Base-by-base conservation (phyloP, 2,113 vertebrate species). In the Ictalurus furcatus region DNA sequence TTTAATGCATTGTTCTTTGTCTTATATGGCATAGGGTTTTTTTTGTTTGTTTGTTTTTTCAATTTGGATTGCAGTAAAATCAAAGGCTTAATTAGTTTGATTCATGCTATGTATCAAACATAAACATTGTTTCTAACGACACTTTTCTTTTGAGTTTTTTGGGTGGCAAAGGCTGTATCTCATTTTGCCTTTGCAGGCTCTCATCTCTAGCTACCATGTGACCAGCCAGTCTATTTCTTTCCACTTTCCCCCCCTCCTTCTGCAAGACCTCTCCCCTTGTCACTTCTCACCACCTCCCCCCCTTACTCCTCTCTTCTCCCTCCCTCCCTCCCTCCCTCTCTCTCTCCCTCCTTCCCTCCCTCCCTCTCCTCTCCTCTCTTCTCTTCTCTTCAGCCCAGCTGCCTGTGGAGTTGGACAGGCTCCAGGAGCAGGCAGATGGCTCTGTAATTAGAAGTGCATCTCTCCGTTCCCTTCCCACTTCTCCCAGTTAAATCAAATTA, bases 371-470 rank as follows among this genome's bases (percentile, higher is more conserved):
- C 94, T 94, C 91, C 92, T 83, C 93, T 94, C 91, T 92, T 89
- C 90, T 91, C 88, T 95, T 94, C 93, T 95, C 94, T 94, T 94
- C 95, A 93, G 91, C 96, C 92, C 97, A 96, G 95, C 96, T 97
- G 96, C 97, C 96, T 96, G 92, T 95, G 93, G 90, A 93, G 94
- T 96, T 97, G 97, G 97, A 96, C 89, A 56, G 86, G 91, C 91
- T 97, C 97, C 97, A 97, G 96, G 93, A 94, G 93, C 95, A 95
- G 95, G 96, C 97, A 98, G 97, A 97, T 97, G 97, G 97, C 91
- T 95, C 91, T 87, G 94, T 97, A 96, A 93, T 96, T 96, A 96
- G 96, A 96, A 95, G 94, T 94, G 96, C 96, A 96, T 94, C 95
- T 91, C 95, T 97, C 96, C 93, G 93, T 96, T 97, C 95, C 96